Base-by-base conservation (phyloP, 2,113 vertebrate genomes). In the Ibidorhyncha struthersii region DNA sequence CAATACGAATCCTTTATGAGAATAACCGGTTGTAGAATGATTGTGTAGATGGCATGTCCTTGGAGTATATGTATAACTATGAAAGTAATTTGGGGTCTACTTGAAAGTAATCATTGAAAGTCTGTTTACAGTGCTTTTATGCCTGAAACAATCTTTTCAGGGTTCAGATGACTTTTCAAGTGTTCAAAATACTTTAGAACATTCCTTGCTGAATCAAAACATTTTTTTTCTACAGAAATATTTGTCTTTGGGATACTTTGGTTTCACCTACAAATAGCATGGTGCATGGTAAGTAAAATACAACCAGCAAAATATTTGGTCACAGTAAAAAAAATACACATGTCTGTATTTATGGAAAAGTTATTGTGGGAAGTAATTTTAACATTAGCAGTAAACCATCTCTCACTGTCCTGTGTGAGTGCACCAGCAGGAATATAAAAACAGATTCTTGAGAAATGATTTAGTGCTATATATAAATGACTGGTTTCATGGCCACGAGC, bases 231-330 rank as follows among this genome's bases (percentile, higher is more conserved):
- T 93, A 52, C 97, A 99, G 99, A 98, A 99, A 99, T 81, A 98
- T 99, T 95, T 99, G 99, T 98, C 96, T 99, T 76, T 99, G 99
- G 99, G 99, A 99, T 97, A 99, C 99, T 41, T 98, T 99, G 95
- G 99, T 99, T 88, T 98, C 98, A 73, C 99, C 99, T 52, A 74
- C 98, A 29, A 99, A 99, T 98, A 99, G 99, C 95, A 98, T 99
- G 63, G 98, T 99, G 11, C 99, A 99, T 71, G 99, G 99, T 99
- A 97, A 99, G 99, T 97, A 86, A 58, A 94, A 55, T 23, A 70
- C 4, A 78, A 7, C 21, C 29, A 74, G 16, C 32, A 63, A 74
- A 90, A 56, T 53, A 78, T 29, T 41, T 92, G 47, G 41, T 69
- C 5, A 66, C 29, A n/a, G n/a, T 55, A 8, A 73, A 87, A 73